These are phyloP conservation scores for Tangachromis dhanisi DNA, from an alignment of 2,113 vertebrate genomes.

Conservation along the genomic window DNA sequence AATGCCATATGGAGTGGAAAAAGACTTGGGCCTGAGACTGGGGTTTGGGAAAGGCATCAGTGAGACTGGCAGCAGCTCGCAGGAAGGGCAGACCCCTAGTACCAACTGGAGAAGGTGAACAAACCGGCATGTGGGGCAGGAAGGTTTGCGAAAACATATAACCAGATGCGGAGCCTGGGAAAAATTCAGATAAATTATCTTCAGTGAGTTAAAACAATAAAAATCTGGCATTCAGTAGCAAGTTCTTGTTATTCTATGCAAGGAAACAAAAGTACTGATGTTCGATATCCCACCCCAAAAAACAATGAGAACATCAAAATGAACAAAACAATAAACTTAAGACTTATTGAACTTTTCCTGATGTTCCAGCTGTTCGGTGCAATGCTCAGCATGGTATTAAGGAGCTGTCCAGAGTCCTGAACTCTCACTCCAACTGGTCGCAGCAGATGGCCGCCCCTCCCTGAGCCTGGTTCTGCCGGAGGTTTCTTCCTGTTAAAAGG, in stretches of 20 bases:
- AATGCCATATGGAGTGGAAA: not conserved
- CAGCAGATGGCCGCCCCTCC: fast-evolving
- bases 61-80: not conserved
- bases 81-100: not conserved
- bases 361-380: not conserved
- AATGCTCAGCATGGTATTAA: not conserved
- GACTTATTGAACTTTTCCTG: not conserved
- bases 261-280: not conserved
- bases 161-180: not conserved
- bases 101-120: not conserved
- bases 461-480: not conserved
- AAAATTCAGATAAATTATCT: not conserved
- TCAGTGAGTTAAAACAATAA: not conserved
- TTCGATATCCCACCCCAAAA: not conserved
- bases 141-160: not conserved
- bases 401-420: slow-evolving; percentile 56
- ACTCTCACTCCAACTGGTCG: not conserved
- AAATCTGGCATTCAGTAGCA: not conserved
- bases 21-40: not conserved
- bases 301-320: not conserved
- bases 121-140: not conserved
- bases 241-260: not conserved
- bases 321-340: not conserved
- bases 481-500: not conserved
- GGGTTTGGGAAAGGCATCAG: not conserved